These are phyloP conservation scores for Sebastes minor DNA, from an alignment of 2,797 vertebrate species.

Conservation along the genomic window DNA sequence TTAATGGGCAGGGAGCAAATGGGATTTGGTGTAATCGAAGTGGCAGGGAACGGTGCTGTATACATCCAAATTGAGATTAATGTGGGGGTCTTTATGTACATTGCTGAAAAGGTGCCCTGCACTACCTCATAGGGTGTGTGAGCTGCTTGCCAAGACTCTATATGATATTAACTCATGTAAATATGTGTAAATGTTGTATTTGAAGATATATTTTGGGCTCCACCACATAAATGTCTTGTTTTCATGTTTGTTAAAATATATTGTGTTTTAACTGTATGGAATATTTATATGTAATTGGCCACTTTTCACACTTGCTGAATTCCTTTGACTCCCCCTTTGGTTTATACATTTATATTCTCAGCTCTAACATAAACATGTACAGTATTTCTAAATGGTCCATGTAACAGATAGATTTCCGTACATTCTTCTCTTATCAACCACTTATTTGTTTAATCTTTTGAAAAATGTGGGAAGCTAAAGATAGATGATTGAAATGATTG, in stretches of 20 bases:
- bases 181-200: constrained; percentile 8
- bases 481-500: constrained; percentile 22
- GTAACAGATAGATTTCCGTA: neutral
- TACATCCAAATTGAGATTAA: constrained; percentile 60
- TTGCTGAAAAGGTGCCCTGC: constrained; percentile 34
- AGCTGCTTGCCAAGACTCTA: constrained; percentile 33
- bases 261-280: neutral
- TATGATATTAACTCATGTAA: constrained; percentile 3
- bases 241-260: neutral
- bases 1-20: constrained; percentile 49
- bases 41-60: constrained; percentile 32
- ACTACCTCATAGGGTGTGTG: constrained; percentile 28
- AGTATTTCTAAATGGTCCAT: constrained; percentile 6
- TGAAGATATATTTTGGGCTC: neutral
- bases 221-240: neutral
- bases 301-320: neutral
- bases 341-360: neutral
- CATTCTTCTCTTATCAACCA: neutral
- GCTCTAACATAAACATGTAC: neutral
- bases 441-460: constrained; percentile 27
- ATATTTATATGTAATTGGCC: neutral
- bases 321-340: neutral
- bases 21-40: constrained; percentile 48
- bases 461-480: constrained; percentile 14
- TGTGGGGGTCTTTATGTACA: constrained; percentile 16